Base-by-base conservation (phyloP, 2,888 invertebrate genomes). In the Sesia bembeciformis region DNA sequence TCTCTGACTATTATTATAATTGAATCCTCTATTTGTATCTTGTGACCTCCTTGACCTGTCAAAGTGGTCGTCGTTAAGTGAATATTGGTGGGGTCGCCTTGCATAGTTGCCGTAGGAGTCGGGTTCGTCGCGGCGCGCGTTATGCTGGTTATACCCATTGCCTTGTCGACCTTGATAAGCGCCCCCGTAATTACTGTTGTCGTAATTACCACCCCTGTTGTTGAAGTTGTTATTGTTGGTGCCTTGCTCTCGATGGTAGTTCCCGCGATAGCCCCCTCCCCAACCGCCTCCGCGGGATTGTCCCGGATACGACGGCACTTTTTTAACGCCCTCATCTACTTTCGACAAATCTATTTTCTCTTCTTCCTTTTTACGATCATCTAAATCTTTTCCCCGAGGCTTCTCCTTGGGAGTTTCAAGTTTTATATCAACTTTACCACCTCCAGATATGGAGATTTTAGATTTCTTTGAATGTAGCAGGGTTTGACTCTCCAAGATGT, bases 401-500 rank as follows among this genome's bases (percentile, higher is more conserved):
- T 53, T 54, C 6, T 52, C 51, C 50, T 54, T 61, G 5, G 60
- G 58, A 6, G 64, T 71, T 42, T 75, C 76, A 41, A 84, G 66
- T 58, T 88, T 84, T 5, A 93, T 88, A 57, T 91, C 81, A 0
- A 95, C 72, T 38, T 90, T 91, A 1, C 95, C 95, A 64, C 93
- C 92, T 3, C 91, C 89, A 50, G 91, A 89, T 0, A 93, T 66
- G 0, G 91, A 90, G 4, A 93, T 85, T 3, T 91, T 76, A 39
- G 91, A 86, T 52, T 91, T 90, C 58, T 91, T 93, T 4, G 93
- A 93, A 72, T 94, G 93, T 81, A 95, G 91, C 57, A 92, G 86
- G 53, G 93, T 91, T 75, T 95, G 95, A 62, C 92, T 91, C 60
- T 92, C 92, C 66, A 96, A 81, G 62, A 96, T 95, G 65, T 90